phyloP scores from a whole-genome alignment of 2,113 vertebrate species.

The Ibidorhyncha struthersii region DNA sequence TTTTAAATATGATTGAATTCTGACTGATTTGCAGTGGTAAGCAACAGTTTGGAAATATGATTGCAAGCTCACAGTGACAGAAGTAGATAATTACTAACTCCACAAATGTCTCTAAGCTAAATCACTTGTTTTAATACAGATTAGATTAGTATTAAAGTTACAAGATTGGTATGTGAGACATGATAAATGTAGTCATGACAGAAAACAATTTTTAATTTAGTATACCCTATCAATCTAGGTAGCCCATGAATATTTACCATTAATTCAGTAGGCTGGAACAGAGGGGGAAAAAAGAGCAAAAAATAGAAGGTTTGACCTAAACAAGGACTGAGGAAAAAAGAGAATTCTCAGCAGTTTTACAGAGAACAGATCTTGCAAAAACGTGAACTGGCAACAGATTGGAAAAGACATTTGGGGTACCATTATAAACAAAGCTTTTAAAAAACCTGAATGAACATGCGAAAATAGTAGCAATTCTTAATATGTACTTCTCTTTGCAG shows the following conservation, averaged over 20 bases:
- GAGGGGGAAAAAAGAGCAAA: background rate
- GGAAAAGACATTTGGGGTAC: background rate
- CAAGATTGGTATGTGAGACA: slow-evolving; percentile 43
- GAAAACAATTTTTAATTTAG: slow-evolving; percentile 78
- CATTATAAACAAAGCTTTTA: background rate
- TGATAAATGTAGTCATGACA: slow-evolving; percentile 76
- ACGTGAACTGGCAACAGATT: background rate
- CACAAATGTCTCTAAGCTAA: slow-evolving; percentile 64
- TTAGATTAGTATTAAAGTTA: slow-evolving; percentile 63
- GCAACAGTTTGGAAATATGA: slow-evolving; percentile 43
- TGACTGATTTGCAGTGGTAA: slow-evolving; percentile 42
- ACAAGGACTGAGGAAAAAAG: slow-evolving; percentile 28
- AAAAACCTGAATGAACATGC: background rate
- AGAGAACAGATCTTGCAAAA: background rate
- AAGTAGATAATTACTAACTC: slow-evolving; percentile 68
- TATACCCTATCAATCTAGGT: slow-evolving; percentile 74
- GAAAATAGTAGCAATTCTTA: background rate
- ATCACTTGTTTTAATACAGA: slow-evolving; percentile 67
- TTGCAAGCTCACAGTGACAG: slow-evolving; percentile 39
- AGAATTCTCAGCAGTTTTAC: slow-evolving; percentile 15
- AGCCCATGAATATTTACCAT: slow-evolving; percentile 74
- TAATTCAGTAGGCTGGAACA: slow-evolving; percentile 60
- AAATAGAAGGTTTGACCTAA: slow-evolving; percentile 38
- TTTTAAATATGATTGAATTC: slow-evolving; percentile 25
- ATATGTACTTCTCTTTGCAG: background rate